Evolutionary conservation across 2,888 invertebrate species (phyloP), one percentile per base, ranked within the genome.

Genomic region (Troides aeacus): DNA sequence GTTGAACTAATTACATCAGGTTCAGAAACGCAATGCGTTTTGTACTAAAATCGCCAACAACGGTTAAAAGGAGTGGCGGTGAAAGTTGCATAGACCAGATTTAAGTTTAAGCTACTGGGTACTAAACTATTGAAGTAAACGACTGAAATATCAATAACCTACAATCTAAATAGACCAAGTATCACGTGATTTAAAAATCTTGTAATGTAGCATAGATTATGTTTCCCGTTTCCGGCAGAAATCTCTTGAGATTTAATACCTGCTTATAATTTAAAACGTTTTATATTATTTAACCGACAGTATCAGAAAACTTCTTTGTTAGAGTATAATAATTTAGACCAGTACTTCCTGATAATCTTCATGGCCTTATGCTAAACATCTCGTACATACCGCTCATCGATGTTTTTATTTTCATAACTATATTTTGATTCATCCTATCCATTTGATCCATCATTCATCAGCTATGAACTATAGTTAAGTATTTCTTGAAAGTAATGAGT

Each of bases 301-400:
- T 1, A n/a, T 6, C n/a, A 53, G 18, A 7, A 53, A 53, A 53
- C 53, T 53, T 18, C 53, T 53, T n/a, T 53, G n/a, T 53, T 53
- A 53, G 30, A 10, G 18, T 50, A 12, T 18, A 53, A n/a, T n/a
- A 53, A 53, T 53, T n/a, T 18, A n/a, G 18, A n/a, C 15, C 53
- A 6, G 18, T 8, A 53, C 53, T 53, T 53, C 53, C 53, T n/a
- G 53, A n/a, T 53, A 21, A 17, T 39, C 18, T 67, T 64, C 68
- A 68, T 69, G 70, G 70, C 67, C 63, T 53, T 68, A 63, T 68
- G 58, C 70, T 68, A 63, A 65, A 70, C 60, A 66, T 53, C 65
- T 23, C 39, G 18, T 39, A 46, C 18, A 3, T n/a, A 53, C n/a
- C 8, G 53, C 53, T 15, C 1, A 50, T 18, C 18, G 15, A 53